Conservation (phyloP, 2,888 invertebrate species). For the Tineola bisselliella region DNA sequence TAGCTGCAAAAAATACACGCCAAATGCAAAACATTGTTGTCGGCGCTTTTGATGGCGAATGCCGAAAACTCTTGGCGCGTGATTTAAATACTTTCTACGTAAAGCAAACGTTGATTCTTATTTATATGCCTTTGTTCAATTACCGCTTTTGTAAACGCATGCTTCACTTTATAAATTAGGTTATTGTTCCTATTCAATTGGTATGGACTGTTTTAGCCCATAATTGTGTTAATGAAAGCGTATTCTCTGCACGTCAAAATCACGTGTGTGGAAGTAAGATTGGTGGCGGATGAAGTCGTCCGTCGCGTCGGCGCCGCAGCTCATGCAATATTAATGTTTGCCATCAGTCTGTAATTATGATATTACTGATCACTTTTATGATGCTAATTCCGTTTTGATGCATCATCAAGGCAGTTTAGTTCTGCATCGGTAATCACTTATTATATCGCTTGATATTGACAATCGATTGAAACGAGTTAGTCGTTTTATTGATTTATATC, state of each 20-base stretch:
- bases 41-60: neutral
- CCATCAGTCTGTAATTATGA: neutral
- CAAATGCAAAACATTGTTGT: conserved; percentile 25
- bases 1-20: conserved; percentile 29
- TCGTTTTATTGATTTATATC: neutral
- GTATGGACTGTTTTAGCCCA: too few species aligned
- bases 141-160: neutral
- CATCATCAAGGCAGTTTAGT: neutral
- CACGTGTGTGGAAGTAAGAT: conserved; percentile 15
- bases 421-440: neutral
- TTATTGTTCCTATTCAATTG: too few species aligned
- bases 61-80: neutral
- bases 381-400: neutral
- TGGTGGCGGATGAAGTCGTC: conserved; percentile 18
- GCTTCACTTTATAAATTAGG: neutral
- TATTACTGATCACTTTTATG: conserved; percentile 1
- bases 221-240: too few species aligned
- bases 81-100: neutral
- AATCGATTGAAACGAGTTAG: neutral
- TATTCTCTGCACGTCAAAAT: too few species aligned
- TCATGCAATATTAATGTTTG: conserved; percentile 54
- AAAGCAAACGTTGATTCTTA: conserved; percentile 18
- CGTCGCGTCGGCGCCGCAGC: conserved; percentile 37
- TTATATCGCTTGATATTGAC: neutral
- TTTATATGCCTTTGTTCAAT: conserved; percentile 15